Evolutionary conservation across 2,797 vertebrate species (phyloP).

Genomic region (Gastrophryne carolinensis): DNA sequence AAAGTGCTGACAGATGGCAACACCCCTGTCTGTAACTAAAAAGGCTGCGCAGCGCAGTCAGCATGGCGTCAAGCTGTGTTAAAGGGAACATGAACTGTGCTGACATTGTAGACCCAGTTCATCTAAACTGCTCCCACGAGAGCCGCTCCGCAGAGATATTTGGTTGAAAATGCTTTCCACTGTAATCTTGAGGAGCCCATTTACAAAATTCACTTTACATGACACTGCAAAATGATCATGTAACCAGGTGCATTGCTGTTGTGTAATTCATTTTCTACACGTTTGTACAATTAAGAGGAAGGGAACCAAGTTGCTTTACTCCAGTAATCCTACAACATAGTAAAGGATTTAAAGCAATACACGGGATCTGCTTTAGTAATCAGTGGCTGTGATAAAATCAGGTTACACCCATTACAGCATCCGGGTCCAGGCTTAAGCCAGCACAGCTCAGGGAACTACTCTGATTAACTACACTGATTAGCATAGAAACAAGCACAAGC

Average conservation of each 20-base stretch:
- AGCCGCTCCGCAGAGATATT: background rate
- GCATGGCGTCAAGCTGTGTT: background rate
- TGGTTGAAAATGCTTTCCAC: background rate
- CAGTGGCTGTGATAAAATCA: background rate
- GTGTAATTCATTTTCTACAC: too few species aligned
- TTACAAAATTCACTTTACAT: too few species aligned
- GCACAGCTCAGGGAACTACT: background rate
- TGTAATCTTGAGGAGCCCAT: too few species aligned
- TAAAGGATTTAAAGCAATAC: background rate
- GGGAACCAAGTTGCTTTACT: background rate
- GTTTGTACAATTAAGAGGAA: background rate
- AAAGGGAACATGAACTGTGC: background rate
- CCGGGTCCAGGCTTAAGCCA: background rate
- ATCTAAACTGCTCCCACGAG: background rate
- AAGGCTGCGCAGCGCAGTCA: too few species aligned
- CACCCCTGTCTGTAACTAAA: too few species aligned
- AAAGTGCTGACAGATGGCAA: too few species aligned
- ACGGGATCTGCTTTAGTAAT: background rate
- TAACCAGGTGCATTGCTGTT: too few species aligned
- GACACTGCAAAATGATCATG: too few species aligned
- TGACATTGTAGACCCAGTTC: background rate
- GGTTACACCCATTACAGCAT: background rate
- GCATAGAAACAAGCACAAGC: too few species aligned
- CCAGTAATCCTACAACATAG: background rate
- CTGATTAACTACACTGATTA: too few species aligned